phyloP scores from a whole-genome alignment of 1,140 invertebrate genomes.

The Andrena cerasifolii region DNA sequence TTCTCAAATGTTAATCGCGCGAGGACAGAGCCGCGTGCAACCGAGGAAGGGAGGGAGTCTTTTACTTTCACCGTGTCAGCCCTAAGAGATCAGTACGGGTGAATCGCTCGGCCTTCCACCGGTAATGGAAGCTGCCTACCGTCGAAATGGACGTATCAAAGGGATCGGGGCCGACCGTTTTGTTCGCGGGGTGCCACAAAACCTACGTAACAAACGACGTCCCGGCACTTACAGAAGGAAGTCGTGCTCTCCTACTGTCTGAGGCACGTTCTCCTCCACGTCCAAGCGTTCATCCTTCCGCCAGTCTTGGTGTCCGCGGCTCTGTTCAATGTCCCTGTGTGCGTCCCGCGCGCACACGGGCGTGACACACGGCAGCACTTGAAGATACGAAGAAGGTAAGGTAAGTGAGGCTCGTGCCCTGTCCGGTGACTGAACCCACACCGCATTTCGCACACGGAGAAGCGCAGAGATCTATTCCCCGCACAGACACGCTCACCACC shows the following conservation, averaged over 20 bases:
- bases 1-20: constrained; percentile 38
- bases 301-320: constrained; percentile 1
- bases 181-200: constrained; percentile 34
- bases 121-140: constrained; percentile 33
- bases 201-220: constrained; percentile 52
- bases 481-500: not conserved
- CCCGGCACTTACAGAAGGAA: constrained; percentile 56
- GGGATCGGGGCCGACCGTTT: constrained; percentile 43
- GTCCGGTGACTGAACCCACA: constrained; percentile 73
- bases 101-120: not conserved
- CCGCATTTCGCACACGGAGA: constrained; percentile 53
- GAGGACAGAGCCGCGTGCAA: no score
- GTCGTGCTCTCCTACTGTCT: constrained; percentile 49
- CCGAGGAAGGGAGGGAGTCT: no score
- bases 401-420: constrained; percentile 69
- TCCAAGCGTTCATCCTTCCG: constrained; percentile 48
- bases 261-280: constrained; percentile 51
- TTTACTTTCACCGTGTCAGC: constrained; percentile 24
- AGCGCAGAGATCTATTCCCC: constrained; percentile 9
- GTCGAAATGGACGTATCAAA: constrained; percentile 49
- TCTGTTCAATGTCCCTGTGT: not conserved
- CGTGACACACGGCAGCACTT: constrained; percentile 62
- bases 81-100: not conserved
- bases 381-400: constrained; percentile 65
- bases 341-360: constrained; percentile 25